Conservation (phyloP, 2,113 vertebrate genomes). For the Sylvietta virens region DNA sequence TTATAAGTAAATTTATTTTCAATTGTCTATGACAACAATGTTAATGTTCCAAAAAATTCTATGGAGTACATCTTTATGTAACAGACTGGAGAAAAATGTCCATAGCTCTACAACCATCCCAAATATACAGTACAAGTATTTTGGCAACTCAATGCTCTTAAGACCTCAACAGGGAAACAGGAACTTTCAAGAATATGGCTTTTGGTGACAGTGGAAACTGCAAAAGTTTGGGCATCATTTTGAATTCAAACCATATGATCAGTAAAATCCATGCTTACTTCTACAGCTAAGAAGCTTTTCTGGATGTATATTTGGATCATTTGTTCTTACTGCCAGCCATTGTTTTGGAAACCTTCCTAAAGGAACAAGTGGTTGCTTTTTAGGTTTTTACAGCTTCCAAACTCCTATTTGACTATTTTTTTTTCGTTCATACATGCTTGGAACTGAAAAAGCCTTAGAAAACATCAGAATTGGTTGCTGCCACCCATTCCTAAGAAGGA, state of each 20-base stretch:
- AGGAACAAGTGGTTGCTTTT: constrained; percentile 12
- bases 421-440: neutral
- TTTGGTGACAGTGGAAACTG: neutral
- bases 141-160: neutral
- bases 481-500: neutral
- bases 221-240: neutral
- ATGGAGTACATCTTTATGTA: neutral
- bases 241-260: constrained; percentile 43
- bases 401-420: neutral
- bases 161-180: neutral
- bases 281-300: neutral
- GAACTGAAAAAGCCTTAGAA: neutral
- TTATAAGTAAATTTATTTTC: neutral
- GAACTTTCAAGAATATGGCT: neutral
- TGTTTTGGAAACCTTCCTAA: constrained; percentile 44
- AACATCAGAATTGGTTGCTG: neutral
- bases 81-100: neutral
- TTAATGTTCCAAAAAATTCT: neutral
- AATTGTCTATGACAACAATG: neutral
- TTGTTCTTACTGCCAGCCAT: constrained; percentile 1
- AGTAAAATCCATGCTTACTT: neutral
- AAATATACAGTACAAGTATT: neutral
- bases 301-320: neutral
- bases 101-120: neutral
- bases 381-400: constrained; percentile 18